phyloP scores from a whole-genome alignment of 2,888 invertebrate species.

The Andrena haemorrhoa region DNA sequence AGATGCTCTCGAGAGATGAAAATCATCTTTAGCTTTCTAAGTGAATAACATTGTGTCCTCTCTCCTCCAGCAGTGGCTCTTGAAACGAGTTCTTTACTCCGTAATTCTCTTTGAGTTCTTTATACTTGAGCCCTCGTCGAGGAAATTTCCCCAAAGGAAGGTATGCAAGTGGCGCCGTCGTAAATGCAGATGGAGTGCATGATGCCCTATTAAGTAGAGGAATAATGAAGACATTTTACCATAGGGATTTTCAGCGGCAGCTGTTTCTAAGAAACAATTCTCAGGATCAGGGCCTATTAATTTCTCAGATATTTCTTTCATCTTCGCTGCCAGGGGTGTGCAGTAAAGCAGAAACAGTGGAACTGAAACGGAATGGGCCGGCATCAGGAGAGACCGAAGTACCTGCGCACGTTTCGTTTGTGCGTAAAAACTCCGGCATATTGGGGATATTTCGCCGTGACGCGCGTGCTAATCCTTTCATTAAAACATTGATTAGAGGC shows the following conservation, averaged over 20 bases:
- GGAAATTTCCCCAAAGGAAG: slow-evolving; percentile 2
- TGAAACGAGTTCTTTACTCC: not conserved
- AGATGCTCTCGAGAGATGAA: too few species aligned
- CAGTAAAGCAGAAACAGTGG: not conserved
- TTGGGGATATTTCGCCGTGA: not conserved
- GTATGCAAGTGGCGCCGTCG: slow-evolving; percentile 4
- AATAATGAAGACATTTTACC: not conserved
- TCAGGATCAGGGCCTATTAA: not conserved
- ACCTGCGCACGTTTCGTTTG: too few species aligned
- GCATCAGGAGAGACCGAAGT: not conserved
- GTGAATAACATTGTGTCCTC: not conserved
- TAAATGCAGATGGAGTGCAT: slow-evolving; percentile 6
- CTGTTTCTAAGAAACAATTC: not conserved
- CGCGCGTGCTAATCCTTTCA: not conserved
- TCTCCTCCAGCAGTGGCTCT: not conserved
- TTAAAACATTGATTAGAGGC: not conserved
- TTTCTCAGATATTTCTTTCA: not conserved
- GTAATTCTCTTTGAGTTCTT: slow-evolving; percentile 12
- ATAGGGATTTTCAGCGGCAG: not conserved
- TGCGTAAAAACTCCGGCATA: too few species aligned
- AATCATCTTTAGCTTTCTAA: slow-evolving; percentile 1
- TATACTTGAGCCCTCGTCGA: not conserved
- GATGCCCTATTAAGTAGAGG: slow-evolving; percentile 5
- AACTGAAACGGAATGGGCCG: not conserved
- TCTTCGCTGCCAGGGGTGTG: not conserved